Evolutionary conservation across 2,113 vertebrate genomes (phyloP).

Genomic region (Onychostruthus taczanowskii): DNA sequence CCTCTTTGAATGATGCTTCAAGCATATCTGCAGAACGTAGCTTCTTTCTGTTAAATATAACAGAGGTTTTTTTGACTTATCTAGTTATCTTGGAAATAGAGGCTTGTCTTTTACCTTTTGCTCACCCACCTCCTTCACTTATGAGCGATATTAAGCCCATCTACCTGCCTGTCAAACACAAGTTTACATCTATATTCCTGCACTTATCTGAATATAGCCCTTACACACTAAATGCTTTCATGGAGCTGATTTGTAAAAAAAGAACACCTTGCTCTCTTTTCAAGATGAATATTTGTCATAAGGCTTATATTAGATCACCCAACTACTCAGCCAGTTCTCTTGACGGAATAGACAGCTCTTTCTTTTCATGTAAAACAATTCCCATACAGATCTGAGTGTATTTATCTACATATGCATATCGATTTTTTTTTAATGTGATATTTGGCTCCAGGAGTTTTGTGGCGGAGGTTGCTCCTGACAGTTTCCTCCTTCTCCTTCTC

Average conservation of each 20-base stretch:
- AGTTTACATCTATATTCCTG: background rate
- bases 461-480: background rate
- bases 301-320: background rate
- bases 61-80: background rate
- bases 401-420: background rate
- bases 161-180: background rate
- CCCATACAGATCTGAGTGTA: background rate
- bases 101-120: background rate
- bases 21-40: background rate
- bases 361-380: background rate
- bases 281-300: background rate
- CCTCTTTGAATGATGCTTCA: background rate
- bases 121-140: background rate
- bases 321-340: background rate
- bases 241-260: background rate
- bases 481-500: background rate
- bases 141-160: background rate
- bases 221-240: background rate
- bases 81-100: background rate
- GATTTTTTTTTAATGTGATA: background rate
- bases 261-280: background rate
- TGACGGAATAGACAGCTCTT: background rate
- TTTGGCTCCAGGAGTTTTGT: background rate
- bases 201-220: background rate
- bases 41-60: background rate